Conservation (phyloP, 2,113 vertebrate genomes). For the Oreotragus oreotragus region DNA sequence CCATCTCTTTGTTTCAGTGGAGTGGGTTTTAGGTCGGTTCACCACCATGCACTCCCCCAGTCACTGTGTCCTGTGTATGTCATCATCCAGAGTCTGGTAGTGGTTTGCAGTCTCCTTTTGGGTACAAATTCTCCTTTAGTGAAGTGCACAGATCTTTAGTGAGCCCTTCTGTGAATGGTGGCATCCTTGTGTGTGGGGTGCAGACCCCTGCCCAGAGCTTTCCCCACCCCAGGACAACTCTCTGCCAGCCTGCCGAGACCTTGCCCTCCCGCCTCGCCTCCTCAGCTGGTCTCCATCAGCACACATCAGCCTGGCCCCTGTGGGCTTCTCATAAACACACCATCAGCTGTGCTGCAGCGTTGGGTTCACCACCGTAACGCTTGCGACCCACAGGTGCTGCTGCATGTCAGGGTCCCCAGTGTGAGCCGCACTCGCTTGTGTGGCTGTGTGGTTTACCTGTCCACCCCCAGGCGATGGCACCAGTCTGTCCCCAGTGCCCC, state of each 20-base stretch:
- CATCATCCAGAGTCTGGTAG: not conserved
- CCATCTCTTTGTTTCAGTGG: not conserved
- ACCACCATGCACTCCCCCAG: not conserved
- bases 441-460: too few species aligned
- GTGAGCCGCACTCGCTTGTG: not conserved
- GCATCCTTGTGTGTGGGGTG: not conserved
- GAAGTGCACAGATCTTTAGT: not conserved
- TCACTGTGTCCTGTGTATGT: not conserved
- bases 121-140: not conserved
- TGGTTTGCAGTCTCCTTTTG: not conserved
- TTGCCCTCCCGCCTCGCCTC: rapidly evolving
- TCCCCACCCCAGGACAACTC: rapidly evolving
- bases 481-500: too few species aligned
- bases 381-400: rapidly evolving
- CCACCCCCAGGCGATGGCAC: not conserved
- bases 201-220: not conserved
- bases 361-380: rapidly evolving
- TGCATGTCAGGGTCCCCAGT: rapidly evolving
- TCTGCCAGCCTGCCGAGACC: not conserved
- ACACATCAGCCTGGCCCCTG: not conserved
- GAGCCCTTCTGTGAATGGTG: not conserved
- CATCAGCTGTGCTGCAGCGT: rapidly evolving
- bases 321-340: not conserved
- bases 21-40: not conserved
- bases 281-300: not conserved